These are phyloP conservation scores for Ellobium chinense DNA, from an alignment of 2,888 invertebrate genomes.

Conservation along the genomic window DNA sequence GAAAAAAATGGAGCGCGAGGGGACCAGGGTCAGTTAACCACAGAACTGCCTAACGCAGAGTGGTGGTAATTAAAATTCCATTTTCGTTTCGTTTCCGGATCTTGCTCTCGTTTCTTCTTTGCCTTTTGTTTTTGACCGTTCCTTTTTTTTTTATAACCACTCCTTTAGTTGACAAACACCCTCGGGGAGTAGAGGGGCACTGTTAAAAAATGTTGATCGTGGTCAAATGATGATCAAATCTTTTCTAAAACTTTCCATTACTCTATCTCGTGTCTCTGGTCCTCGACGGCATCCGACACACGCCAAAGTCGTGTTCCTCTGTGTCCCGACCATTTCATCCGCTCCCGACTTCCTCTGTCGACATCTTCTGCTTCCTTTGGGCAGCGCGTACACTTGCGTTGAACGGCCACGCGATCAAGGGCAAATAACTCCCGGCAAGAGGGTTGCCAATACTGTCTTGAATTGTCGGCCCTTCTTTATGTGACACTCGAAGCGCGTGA, in stretches of 20 bases:
- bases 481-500: conserved; percentile 17
- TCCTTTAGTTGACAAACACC: conserved; percentile 22
- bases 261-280: conserved; percentile 5
- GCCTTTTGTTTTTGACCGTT: background rate
- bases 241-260: conserved; percentile 25
- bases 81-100: conserved; percentile 9
- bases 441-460: conserved; percentile 16
- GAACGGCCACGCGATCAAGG: conserved; percentile 38
- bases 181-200: background rate
- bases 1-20: background rate
- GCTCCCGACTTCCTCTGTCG: background rate
- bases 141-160: background rate
- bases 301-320: conserved; percentile 6
- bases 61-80: conserved; percentile 25
- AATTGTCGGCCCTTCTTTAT: conserved; percentile 21
- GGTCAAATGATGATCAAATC: conserved; percentile 29
- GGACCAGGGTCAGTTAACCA: background rate
- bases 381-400: background rate
- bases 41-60: too few relatives aligned
- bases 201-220: conserved; percentile 35
- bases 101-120: background rate
- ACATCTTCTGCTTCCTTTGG: background rate
- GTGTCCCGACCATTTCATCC: background rate
- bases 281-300: conserved; percentile 26
- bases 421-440: conserved; percentile 42